Percentiles rank a stretch among this genome's conserved stretches.
These are phyloP conservation scores for Gymnorhina tibicen DNA, from an alignment of 2,113 vertebrate genomes.

Conservation along the genomic window DNA sequence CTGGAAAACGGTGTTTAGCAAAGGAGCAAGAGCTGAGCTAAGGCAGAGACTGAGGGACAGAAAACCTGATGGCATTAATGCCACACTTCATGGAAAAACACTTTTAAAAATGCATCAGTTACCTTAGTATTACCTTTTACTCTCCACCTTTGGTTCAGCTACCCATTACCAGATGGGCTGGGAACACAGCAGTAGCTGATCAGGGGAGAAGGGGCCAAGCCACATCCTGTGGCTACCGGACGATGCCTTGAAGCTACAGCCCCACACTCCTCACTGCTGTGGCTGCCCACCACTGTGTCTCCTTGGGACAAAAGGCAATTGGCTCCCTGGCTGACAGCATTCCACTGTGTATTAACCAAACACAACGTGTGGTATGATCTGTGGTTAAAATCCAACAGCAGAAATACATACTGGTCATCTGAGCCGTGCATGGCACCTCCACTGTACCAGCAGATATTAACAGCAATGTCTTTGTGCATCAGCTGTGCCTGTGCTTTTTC, in stretches of 20 bases:
- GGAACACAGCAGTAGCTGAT: neutral
- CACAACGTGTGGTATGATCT: neutral
- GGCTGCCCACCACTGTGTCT: neutral
- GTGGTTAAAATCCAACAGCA: neutral
- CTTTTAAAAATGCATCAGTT: neutral
- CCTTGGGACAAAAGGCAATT: neutral
- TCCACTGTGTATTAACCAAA: neutral
- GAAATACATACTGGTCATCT: neutral
- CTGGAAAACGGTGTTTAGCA: neutral
- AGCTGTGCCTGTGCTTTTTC: neutral
- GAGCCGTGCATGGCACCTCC: neutral
- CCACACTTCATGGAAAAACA: neutral
- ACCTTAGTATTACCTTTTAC: neutral
- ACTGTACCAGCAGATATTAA: neutral
- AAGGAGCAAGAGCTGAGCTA: neutral
- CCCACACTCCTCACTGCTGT: neutral
- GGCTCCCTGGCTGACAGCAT: neutral
- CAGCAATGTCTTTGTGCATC: neutral
- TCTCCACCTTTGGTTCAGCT: neutral
- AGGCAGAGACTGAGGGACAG: neutral
- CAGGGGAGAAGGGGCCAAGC: neutral
- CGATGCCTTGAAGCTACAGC: accelerated
- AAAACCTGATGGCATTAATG: neutral
- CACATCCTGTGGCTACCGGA: accelerated
- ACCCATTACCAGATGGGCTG: neutral